Percentiles rank a stretch among this genome's conserved stretches.
Conservation (phyloP, 2,113 vertebrate genomes). For the Podocnemis expansa region DNA sequence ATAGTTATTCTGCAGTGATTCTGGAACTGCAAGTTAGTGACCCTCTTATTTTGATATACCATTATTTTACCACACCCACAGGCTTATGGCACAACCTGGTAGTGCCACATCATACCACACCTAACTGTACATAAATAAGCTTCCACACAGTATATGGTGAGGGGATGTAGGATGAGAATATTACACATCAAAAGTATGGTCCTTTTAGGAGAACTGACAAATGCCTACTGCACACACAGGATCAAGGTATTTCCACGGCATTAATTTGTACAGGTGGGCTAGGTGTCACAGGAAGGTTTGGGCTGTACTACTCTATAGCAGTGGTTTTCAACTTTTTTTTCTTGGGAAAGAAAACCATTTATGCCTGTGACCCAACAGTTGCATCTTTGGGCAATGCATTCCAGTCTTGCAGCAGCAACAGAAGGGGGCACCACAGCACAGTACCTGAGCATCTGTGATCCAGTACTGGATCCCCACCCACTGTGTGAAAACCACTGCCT, state of each 20-base stretch:
- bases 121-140: background rate
- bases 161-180: background rate
- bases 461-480: too few species aligned
- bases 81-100: background rate
- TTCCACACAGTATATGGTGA: background rate
- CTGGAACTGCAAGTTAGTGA: background rate
- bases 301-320: background rate
- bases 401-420: too few species aligned
- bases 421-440: too few species aligned
- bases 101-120: background rate
- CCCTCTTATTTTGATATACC: background rate
- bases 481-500: too few species aligned
- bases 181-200: background rate
- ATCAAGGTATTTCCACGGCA: background rate
- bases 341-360: too few species aligned
- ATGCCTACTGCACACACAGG: background rate
- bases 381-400: too few species aligned
- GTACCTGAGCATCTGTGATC: too few species aligned
- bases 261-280: fast-evolving
- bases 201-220: background rate
- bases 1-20: background rate
- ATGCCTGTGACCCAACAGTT: too few species aligned
- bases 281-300: fast-evolving
- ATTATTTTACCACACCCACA: background rate
- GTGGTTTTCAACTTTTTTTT: too few species aligned